These are phyloP conservation scores for Theropithecus gelada DNA, from an alignment of 2,113 vertebrate species.

Conservation along the genomic window DNA sequence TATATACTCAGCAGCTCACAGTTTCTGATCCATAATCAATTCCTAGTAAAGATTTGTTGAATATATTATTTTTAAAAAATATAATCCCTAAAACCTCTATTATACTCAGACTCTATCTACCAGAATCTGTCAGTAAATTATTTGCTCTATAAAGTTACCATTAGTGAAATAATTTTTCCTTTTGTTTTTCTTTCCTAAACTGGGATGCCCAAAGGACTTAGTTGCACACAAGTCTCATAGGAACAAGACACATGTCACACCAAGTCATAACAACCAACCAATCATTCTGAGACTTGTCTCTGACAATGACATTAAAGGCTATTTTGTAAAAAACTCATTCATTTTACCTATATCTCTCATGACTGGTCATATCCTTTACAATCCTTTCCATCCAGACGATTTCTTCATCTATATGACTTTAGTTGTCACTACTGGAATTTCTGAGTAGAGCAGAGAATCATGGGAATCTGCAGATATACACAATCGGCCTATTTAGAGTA, in stretches of 20 bases:
- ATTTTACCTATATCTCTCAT: not conserved
- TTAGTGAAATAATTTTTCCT: not conserved
- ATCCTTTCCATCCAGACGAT: not conserved
- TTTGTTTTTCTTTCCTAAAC: not conserved
- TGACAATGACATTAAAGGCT: not conserved
- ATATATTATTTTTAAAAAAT: not conserved
- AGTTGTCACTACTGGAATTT: not conserved
- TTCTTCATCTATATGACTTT: not conserved
- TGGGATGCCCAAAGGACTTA: not conserved
- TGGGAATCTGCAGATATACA: not conserved
- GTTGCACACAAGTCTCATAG: not conserved
- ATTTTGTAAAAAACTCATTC: not conserved
- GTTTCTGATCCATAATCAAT: not conserved
- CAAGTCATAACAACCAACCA: not conserved
- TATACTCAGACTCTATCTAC: not conserved
- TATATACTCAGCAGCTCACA: not conserved
- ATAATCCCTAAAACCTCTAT: not conserved
- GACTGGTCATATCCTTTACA: not conserved
- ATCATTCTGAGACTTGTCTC: not conserved
- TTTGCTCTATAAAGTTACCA: not conserved
- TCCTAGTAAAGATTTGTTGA: not conserved
- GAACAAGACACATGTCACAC: not conserved
- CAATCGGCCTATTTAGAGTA: not conserved
- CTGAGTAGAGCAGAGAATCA: not conserved
- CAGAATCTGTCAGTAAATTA: not conserved